Base-by-base conservation (phyloP, 2,113 vertebrate genomes). In the Sorex fumeus region DNA sequence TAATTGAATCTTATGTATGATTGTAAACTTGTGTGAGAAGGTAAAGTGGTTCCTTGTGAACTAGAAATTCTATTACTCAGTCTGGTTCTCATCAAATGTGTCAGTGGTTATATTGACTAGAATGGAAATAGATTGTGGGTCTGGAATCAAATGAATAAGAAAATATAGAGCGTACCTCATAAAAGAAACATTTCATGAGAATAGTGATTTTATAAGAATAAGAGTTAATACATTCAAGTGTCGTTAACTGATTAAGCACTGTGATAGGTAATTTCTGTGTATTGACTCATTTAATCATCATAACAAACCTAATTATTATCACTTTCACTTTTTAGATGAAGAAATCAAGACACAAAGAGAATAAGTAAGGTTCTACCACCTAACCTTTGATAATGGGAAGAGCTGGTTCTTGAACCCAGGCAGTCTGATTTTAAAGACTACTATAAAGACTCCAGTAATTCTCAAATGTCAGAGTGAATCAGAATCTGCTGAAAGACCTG, bases 251-350 rank as follows among this genome's bases (percentile, higher is more conserved):
- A 95, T 72, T 93, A 92, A 86, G 67, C 64, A 50, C 67, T 70
- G 27, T 92, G 62, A 12, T 94, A 91, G 90, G 72, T 91, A 50
- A 25, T 86, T 92, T 88, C 78, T 92, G 25, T 91, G 60, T 82
- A 88, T 85, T 90, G 85, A 91, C 36, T 93, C 53, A 91, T 87
- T 95, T 85, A 91, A 87, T 95, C 27, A 74, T 72, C 57, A 36
- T 60, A 83, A 86, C 78, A 83, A 79, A 8, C 9, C 36, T 90
- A 76, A 70, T 86, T 82, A 85, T 80, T 76, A 86, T 84, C 40
- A 64, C 85, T 86, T 34, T 94, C 6, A 79, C 82, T 81, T 95
- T 82, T 70, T 36, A 76, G 53, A 50, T 60, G 82, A 93, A 91
- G 75, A 84, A 88, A 62, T 30, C 66, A 57, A 94, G 71, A 87